Evolutionary conservation across 2,888 invertebrate genomes (phyloP), one percentile per base, ranked within the genome.

Genomic region (Parasteatoda lunata): DNA sequence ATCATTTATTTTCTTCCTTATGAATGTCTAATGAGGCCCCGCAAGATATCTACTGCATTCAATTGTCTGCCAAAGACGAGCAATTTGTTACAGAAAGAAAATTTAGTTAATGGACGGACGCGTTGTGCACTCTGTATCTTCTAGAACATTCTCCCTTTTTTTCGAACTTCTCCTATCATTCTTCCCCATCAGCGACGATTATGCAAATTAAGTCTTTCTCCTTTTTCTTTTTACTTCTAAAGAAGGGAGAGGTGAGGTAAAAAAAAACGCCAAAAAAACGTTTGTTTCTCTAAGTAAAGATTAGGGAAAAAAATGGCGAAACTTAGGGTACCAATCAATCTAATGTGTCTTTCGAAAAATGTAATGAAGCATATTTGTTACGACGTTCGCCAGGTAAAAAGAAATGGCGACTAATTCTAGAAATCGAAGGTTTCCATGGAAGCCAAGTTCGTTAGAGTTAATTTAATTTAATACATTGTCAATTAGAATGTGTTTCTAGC

Each of bases 181-280:
- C 68, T 68, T 52, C 66, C 30, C 65, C 80, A 65, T 80, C 70
- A 70, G 49, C n/a, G 30, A 70, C 48, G 83, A 84, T 84, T 84
- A 84, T 84, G 83, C 71, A 84, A 84, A 84, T 84, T 84, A 84
- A 84, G 83, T 84, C 77, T 71, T 59, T 70, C 70, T 52, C 47
- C 65, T 83, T 51, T 83, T 70, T 65, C 64, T 59, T 49, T 72
- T 80, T 80, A 66, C 72, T 80, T 80, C 66, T 65, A 45, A 52
- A 45, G 9, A 30, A n/a, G 51, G 54, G 51, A 54, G 59, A 9
- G 11, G 9, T 13, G 11, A 59, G 59, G 59, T 13, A 30, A n/a
- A 66, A 45, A 45, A 51, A 72, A 72, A 30, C 30, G 45, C 15
- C 15, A 71, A 72, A 72, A 72, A 72, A 49, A n/a, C 4, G 51